Evolutionary conservation across 2,888 invertebrate species (phyloP).

Genomic region (Athrips mouffetella): DNA sequence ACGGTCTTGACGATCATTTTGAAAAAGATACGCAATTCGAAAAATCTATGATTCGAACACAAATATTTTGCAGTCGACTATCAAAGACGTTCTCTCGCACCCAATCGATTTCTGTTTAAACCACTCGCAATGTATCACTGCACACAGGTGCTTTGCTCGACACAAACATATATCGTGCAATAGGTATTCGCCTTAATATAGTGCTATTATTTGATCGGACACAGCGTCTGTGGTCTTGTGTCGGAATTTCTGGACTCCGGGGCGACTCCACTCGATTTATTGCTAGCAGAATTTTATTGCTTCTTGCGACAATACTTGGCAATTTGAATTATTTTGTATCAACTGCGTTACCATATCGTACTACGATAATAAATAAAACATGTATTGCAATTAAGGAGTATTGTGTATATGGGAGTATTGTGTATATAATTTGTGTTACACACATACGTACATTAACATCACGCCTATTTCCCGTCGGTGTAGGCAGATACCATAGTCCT

Average conservation of each 20-base stretch:
- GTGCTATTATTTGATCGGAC: conserved; percentile 37
- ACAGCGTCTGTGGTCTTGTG: conserved; percentile 18
- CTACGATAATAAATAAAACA: no score
- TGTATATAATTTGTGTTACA: no score
- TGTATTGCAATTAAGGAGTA: no score
- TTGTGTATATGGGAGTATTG: no score
- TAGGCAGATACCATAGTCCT: no score
- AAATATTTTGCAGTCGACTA: not conserved
- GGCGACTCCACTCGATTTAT: conserved; percentile 2
- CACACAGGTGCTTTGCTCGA: conserved; percentile 23
- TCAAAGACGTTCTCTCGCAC: not conserved
- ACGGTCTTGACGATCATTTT: not conserved
- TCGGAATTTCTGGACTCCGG: conserved; percentile 15
- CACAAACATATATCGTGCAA: conserved; percentile 38
- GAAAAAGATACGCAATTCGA: not conserved
- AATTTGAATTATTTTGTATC: not conserved
- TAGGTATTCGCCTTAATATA: conserved; percentile 36
- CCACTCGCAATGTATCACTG: conserved; percentile 24
- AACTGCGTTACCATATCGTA: not conserved
- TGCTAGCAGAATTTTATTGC: not conserved
- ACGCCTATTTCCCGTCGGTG: no score
- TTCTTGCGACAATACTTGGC: not conserved
- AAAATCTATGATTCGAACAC: not conserved
- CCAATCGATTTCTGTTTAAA: conserved; percentile 22
- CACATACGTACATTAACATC: no score